Evolutionary conservation across 2,113 vertebrate species (phyloP).

Genomic region (Rynchops niger): DNA sequence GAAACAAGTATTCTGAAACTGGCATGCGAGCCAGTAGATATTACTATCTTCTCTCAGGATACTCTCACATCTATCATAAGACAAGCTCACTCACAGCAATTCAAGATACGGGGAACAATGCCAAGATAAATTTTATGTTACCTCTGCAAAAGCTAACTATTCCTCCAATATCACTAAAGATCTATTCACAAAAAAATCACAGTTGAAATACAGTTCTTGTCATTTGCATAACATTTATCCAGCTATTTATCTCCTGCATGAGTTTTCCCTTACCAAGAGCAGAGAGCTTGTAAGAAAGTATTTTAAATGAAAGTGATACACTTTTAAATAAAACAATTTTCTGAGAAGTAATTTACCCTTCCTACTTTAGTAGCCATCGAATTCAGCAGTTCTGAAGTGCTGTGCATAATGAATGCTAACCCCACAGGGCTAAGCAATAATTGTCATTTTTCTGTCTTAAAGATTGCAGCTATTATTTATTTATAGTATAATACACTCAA

Average conservation of each 20-base stretch:
- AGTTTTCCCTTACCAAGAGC: background rate
- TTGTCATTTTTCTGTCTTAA: conserved; percentile 25
- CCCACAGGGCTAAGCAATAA: background rate
- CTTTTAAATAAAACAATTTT: conserved; percentile 28
- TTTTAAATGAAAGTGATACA: conserved; percentile 17
- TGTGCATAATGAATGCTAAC: background rate
- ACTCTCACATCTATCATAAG: background rate
- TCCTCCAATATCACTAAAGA: background rate
- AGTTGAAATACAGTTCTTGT: background rate
- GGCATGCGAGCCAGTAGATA: rapidly evolving
- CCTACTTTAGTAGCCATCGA: background rate
- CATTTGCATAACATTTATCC: conserved; percentile 13
- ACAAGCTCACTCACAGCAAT: background rate
- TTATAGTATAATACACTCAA: conserved; percentile 25
- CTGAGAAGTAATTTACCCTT: conserved; percentile 42
- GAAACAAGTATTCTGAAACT: background rate
- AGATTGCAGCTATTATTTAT: conserved; percentile 49
- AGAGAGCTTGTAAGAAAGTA: background rate
- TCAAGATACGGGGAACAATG: background rate
- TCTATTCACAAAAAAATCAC: background rate
- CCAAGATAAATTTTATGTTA: background rate
- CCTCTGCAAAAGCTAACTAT: background rate
- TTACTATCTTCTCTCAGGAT: background rate
- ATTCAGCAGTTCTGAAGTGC: background rate
- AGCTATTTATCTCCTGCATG: background rate